Conservation (phyloP, 2,888 invertebrate genomes). For the Apeira syringaria region DNA sequence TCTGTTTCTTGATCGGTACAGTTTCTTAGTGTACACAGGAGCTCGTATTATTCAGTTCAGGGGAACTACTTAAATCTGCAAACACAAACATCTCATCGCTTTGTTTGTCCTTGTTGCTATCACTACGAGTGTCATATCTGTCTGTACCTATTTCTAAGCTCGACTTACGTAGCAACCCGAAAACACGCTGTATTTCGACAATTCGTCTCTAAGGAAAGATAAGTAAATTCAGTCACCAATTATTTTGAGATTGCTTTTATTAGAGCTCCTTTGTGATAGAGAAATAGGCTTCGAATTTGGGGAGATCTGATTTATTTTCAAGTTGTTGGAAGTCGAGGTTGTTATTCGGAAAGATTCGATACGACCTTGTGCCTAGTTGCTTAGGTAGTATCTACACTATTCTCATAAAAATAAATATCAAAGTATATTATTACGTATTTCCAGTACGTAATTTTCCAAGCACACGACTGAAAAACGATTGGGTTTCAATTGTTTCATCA, state of each 20-base stretch:
- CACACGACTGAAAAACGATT: too few species aligned
- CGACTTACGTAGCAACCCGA: background rate
- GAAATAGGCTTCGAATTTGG: constrained; percentile 11
- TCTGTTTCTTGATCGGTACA: too few species aligned
- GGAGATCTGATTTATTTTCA: constrained; percentile 6
- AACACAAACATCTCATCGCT: constrained; percentile 47
- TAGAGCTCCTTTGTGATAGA: constrained; percentile 10
- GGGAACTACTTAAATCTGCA: constrained; percentile 35
- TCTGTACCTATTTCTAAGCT: constrained; percentile 8
- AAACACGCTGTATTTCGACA: background rate
- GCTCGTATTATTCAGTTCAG: too few species aligned
- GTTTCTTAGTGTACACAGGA: too few species aligned
- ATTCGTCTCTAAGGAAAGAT: constrained; percentile 22
- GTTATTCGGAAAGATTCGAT: background rate
- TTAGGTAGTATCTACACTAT: too few species aligned
- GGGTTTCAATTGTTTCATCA: too few species aligned
- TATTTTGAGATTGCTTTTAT: constrained; percentile 27
- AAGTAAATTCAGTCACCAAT: constrained; percentile 28
- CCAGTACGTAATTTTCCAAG: too few species aligned
- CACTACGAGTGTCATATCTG: constrained; percentile 20
- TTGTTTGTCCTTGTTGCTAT: constrained; percentile 44
- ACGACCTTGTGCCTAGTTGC: background rate
- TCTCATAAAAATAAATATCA: too few species aligned
- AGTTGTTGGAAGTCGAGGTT: constrained; percentile 1
- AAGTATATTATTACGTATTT: too few species aligned